phyloP scores from a whole-genome alignment of 2,113 vertebrate genomes.

The Oryzias celebensis region DNA sequence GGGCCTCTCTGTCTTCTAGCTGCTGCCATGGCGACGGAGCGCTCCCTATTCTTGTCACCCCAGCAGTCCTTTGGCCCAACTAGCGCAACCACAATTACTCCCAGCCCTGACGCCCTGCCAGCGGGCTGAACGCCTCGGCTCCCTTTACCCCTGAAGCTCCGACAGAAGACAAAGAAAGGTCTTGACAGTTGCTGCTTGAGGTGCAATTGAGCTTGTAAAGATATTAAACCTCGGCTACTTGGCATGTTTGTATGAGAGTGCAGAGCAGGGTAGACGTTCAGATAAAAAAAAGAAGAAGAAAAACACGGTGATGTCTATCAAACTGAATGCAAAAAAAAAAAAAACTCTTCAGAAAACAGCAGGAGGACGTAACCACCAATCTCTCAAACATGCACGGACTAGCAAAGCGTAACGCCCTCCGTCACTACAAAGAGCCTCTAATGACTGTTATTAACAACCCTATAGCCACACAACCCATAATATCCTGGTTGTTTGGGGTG shows the following conservation, averaged over 20 bases:
- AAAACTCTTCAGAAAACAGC: slow-evolving; percentile 16
- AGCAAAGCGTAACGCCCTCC: slow-evolving; percentile 25
- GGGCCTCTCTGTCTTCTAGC: slow-evolving; percentile 13
- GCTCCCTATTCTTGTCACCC: slow-evolving; percentile 25
- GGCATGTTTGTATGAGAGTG: slow-evolving; percentile 28
- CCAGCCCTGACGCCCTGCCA: slow-evolving; percentile 39
- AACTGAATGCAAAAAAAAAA: slow-evolving; percentile 19
- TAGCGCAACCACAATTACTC: slow-evolving; percentile 43
- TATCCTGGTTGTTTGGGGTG: slow-evolving; percentile 34
- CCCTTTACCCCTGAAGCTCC: slow-evolving; percentile 36
- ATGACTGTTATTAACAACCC: slow-evolving; percentile 46
- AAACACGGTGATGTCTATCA: neutral
- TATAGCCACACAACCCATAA: slow-evolving; percentile 49
- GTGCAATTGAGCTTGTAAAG: slow-evolving; percentile 58
- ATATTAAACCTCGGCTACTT: slow-evolving; percentile 34
- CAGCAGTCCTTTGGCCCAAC: slow-evolving; percentile 29
- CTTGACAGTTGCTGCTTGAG: slow-evolving; percentile 39
- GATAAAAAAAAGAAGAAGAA: slow-evolving; percentile 10
- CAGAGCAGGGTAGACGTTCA: slow-evolving; percentile 1
- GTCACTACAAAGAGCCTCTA: slow-evolving; percentile 26
- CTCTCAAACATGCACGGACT: slow-evolving; percentile 32
- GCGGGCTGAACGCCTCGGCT: slow-evolving; percentile 29
- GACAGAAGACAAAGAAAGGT: slow-evolving; percentile 12
- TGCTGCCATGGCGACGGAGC: slow-evolving; percentile 26
- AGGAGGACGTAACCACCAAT: neutral